Evolutionary conservation across 2,113 vertebrate genomes (phyloP).

Genomic region (Actinemys pallida): DNA sequence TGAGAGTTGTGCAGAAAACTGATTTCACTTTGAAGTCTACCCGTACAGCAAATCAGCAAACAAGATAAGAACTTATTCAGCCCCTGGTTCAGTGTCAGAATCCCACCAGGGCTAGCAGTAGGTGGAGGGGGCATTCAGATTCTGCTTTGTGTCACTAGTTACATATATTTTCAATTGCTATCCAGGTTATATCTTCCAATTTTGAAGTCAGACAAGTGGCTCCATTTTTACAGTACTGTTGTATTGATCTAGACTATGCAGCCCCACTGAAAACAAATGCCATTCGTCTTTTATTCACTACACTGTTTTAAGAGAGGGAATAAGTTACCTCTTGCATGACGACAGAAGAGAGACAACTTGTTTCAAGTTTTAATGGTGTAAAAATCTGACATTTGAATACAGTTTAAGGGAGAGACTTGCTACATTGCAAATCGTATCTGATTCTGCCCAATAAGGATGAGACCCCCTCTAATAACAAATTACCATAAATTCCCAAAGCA

Average conservation of each 20-base stretch:
- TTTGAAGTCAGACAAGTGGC: constrained; percentile 45
- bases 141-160: background rate
- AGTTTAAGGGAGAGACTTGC: constrained; percentile 67
- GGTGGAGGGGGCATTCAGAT: constrained; percentile 7
- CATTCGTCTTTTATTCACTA: constrained; percentile 8
- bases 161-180: background rate
- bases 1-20: constrained; percentile 41
- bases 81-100: background rate
- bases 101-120: constrained; percentile 2
- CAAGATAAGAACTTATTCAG: background rate
- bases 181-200: constrained; percentile 22
- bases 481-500: constrained; percentile 26
- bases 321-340: constrained; percentile 56
- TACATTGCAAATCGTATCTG: constrained; percentile 72
- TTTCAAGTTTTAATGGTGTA: constrained; percentile 76
- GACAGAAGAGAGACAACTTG: constrained; percentile 67
- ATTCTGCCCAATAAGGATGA: constrained; percentile 61
- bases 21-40: constrained; percentile 32
- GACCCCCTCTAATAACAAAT: constrained; percentile 49
- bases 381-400: constrained; percentile 75
- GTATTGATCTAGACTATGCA: background rate
- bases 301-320: constrained; percentile 47
- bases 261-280: background rate
- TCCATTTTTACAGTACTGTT: constrained; percentile 5
- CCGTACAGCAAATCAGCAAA: constrained; percentile 37